Evolutionary conservation across 2,888 invertebrate genomes (phyloP).

Genomic region (Napeogenes inachia): DNA sequence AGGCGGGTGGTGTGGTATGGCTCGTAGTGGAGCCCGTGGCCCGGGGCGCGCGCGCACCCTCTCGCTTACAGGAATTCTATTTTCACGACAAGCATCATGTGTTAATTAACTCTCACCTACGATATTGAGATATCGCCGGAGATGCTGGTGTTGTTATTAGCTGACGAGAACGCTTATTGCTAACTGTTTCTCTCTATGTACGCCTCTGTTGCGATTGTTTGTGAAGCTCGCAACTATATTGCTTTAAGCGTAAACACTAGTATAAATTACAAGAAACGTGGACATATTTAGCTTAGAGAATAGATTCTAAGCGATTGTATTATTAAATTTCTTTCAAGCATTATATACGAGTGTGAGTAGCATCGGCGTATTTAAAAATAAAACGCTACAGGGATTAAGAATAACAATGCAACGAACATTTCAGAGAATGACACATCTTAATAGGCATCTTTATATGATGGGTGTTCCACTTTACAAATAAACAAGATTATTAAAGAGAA

Average conservation of each 20-base stretch:
- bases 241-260: slow-evolving; percentile 29
- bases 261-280: slow-evolving; percentile 18
- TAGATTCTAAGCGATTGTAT: neutral
- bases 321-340: slow-evolving; percentile 9
- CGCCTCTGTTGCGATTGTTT: slow-evolving; percentile 26
- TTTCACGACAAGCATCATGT: slow-evolving; percentile 75
- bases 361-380: slow-evolving; percentile 21
- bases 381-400: slow-evolving; percentile 25
- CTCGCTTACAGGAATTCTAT: slow-evolving; percentile 74
- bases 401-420: slow-evolving; percentile 32
- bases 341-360: slow-evolving; percentile 12
- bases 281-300: neutral
- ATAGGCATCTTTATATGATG: slow-evolving; percentile 58
- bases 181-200: slow-evolving; percentile 43
- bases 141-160: slow-evolving; percentile 74
- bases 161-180: slow-evolving; percentile 69
- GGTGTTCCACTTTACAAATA: slow-evolving; percentile 68
- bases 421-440: slow-evolving; percentile 45
- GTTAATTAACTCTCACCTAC: slow-evolving; percentile 78
- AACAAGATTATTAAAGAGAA: slow-evolving; percentile 73
- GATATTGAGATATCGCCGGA: slow-evolving; percentile 73
- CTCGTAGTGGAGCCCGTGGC: slow-evolving; percentile 35
- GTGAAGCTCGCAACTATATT: slow-evolving; percentile 33
- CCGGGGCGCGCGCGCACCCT: slow-evolving; percentile 65
- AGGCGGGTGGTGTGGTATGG: slow-evolving; percentile 36